Evolutionary conservation across 1,140 invertebrate species (phyloP).

Genomic region (Magallana angulata): DNA sequence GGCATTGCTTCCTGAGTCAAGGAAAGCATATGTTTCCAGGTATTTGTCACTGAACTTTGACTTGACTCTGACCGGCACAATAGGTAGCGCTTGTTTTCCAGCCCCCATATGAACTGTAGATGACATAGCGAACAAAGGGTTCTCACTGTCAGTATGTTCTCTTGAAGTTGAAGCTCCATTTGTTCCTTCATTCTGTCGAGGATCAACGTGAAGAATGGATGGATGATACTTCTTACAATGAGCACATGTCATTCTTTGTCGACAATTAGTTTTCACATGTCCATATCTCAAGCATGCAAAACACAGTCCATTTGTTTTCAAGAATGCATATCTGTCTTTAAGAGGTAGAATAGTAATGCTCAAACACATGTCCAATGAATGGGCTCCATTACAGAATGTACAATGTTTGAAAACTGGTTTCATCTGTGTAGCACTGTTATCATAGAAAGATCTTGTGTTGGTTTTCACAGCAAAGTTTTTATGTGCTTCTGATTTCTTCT

Average conservation of each 20-base stretch:
- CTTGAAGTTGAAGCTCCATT: background rate
- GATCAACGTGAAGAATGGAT: conserved; percentile 44
- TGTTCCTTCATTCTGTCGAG: background rate
- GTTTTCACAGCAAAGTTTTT: background rate
- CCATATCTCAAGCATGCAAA: conserved; percentile 43
- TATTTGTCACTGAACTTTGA: conserved; percentile 42
- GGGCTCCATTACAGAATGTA: conserved; percentile 17
- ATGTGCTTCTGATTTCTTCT: conserved; percentile 7
- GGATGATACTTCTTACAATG: conserved; percentile 35
- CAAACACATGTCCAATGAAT: background rate
- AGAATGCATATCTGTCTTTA: conserved; percentile 38
- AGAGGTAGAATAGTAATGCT: background rate
- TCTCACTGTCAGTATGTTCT: background rate
- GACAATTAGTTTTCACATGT: conserved; percentile 37
- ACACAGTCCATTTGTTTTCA: conserved; percentile 37
- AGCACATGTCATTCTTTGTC: conserved; percentile 14
- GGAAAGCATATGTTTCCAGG: conserved; percentile 43
- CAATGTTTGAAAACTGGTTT: background rate
- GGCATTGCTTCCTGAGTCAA: conserved; percentile 50
- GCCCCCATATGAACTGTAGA: conserved; percentile 34
- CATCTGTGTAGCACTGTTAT: background rate
- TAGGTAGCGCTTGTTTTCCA: conserved; percentile 36
- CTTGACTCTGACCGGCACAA: conserved; percentile 46
- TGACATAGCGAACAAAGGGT: background rate
- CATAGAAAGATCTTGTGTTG: background rate